Conservation (phyloP, 2,888 invertebrate species). For the Helleia helle region DNA sequence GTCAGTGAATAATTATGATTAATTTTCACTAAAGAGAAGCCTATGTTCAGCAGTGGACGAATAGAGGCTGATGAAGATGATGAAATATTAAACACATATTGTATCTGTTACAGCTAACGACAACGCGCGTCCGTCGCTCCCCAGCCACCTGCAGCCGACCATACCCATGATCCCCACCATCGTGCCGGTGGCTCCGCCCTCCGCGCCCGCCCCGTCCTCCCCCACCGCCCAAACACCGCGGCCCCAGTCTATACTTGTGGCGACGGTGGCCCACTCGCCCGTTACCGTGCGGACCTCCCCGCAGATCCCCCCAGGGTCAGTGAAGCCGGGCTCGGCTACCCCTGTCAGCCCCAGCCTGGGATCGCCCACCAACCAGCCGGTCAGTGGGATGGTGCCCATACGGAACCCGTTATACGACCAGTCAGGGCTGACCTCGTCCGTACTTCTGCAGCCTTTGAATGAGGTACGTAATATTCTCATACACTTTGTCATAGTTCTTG, state of each 20-base stretch:
- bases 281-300: too few species aligned
- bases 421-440: slow-evolving; percentile 52
- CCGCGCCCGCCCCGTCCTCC: slow-evolving; percentile 23
- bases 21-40: too few species aligned
- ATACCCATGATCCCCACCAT: slow-evolving; percentile 43
- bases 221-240: slow-evolving; percentile 13
- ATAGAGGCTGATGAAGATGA: too few species aligned
- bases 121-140: slow-evolving; percentile 35
- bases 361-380: slow-evolving; percentile 17
- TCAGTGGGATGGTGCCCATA: slow-evolving; percentile 58
- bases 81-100: too few species aligned
- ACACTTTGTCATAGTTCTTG: too few species aligned
- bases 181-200: slow-evolving; percentile 35
- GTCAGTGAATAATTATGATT: too few species aligned
- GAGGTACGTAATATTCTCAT: too few species aligned
- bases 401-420: slow-evolving; percentile 57
- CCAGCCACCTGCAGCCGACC: slow-evolving; percentile 40
- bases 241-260: slow-evolving; percentile 22
- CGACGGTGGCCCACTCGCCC: slow-evolving; percentile 30
- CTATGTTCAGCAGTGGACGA: too few species aligned
- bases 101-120: slow-evolving; percentile 48
- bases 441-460: slow-evolving; percentile 57
- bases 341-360: slow-evolving; percentile 4
- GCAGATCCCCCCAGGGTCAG: too few species aligned
- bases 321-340: too few species aligned